phyloP scores from a whole-genome alignment of 2,113 vertebrate species.

The Onychostoma macrolepis region DNA sequence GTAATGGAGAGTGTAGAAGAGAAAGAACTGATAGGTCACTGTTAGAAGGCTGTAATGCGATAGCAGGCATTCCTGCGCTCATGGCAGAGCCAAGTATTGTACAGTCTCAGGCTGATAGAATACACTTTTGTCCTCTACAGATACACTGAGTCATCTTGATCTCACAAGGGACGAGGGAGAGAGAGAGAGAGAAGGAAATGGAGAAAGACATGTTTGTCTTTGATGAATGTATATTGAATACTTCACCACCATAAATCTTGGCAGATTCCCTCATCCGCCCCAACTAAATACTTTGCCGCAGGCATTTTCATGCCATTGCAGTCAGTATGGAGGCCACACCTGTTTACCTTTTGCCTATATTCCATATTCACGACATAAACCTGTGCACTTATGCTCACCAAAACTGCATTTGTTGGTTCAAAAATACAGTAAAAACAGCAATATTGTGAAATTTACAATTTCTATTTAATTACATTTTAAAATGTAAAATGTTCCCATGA shows the following conservation, averaged over 20 bases:
- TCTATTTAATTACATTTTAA: too few relatives aligned
- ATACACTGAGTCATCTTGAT: constrained; percentile 34
- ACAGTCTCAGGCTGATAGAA: constrained; percentile 32
- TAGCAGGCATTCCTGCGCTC: constrained; percentile 22
- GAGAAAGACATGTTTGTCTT: constrained; percentile 71
- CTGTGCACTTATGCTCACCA: background rate
- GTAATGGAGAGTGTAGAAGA: constrained; percentile 5
- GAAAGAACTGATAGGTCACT: constrained; percentile 24
- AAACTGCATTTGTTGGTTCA: background rate
- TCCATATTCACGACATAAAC: background rate
- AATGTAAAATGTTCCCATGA: too few relatives aligned
- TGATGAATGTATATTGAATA: constrained; percentile 53
- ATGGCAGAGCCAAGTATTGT: constrained; percentile 35
- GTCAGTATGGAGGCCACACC: constrained; percentile 9
- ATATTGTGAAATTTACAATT: too few relatives aligned
- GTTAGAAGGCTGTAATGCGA: constrained; percentile 31
- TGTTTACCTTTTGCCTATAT: constrained; percentile 21
- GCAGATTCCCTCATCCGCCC: constrained; percentile 57
- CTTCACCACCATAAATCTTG: constrained; percentile 48
- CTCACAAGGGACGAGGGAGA: constrained; percentile 60
- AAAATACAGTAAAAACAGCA: too few relatives aligned
- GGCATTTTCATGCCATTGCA: background rate
- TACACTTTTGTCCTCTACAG: constrained; percentile 44
- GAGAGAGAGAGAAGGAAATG: constrained; percentile 66
- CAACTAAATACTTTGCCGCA: background rate